Base-by-base conservation (phyloP, 2,888 invertebrate genomes). In the Melipona bicolor region DNA sequence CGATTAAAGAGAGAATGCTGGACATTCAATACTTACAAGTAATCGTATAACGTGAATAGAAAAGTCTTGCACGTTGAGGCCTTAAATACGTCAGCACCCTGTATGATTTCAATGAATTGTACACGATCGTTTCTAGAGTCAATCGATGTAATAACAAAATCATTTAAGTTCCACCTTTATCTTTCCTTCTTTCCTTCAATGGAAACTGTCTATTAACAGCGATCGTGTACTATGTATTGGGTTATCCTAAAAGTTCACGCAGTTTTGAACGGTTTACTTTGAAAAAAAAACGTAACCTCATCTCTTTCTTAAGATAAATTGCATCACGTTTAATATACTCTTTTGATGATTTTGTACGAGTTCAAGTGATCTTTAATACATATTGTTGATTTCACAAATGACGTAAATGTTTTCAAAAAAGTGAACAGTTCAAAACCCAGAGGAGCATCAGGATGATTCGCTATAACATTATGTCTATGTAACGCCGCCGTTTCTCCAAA, bases 41-140 rank as follows among this genome's bases (percentile, higher is more conserved):
- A 75, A 68, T 70, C n/a, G 56, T 65, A 43, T 43, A 71, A 76
- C 67, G 54, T 50, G 52, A 72, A 81, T 83, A 78, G 74, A 84
- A 77, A 78, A 72, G 62, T 54, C 62, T 21, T 71, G 32, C 49
- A 50, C 59, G 17, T 83, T 73, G 69, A 84, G 77, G 83, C 83
- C 83, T 82, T 82, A 73, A 81, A 81, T 54, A 21, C 56, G 49
- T 76, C 82, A 81, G 82, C 83, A 81, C 82, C 76, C 82, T 83
- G 82, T 81, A 56, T 67, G 67, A 36, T 49, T 50, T 36, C 50
- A 59, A 82, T 69, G 70, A 69, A 75, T 70, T 59, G 32, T 32
- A 59, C 49, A 17, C 50, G 32, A 56, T 67, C 24, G 49, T 17
- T 74, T 68, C 43, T 43, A 36, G 27, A 36, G 49, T 59, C 27